Percentiles rank a stretch among this genome's conserved stretches.
Evolutionary conservation across 2,888 invertebrate species (phyloP).

Genomic region (Idaea biselata): DNA sequence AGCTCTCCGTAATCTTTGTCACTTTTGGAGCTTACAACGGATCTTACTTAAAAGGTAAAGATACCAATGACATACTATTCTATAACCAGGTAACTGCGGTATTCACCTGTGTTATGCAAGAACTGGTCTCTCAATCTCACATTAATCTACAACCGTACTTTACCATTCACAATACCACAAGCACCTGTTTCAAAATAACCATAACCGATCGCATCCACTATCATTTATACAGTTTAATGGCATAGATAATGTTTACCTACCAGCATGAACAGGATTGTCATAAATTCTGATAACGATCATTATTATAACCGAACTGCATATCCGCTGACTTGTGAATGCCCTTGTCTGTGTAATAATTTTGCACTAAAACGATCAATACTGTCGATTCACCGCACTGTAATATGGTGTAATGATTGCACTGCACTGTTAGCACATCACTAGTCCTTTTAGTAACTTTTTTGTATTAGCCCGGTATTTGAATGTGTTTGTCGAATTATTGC

Average conservation of each 20-base stretch:
- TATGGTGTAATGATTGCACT: conserved; percentile 37
- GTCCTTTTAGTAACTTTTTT: conserved; percentile 49
- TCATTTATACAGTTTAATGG: conserved; percentile 14
- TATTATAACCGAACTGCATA: conserved; percentile 39
- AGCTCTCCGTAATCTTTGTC: conserved; percentile 57
- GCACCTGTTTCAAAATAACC: conserved; percentile 47
- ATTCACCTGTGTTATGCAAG: conserved; percentile 51
- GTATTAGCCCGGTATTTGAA: conserved; percentile 27
- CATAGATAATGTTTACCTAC: conserved; percentile 23
- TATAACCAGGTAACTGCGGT: conserved; percentile 24
- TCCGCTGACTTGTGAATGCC: conserved; percentile 51
- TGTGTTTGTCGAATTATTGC: conserved; percentile 36
- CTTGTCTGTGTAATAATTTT: conserved; percentile 43
- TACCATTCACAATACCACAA: conserved; percentile 58
- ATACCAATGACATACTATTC: conserved; percentile 53
- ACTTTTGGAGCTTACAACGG: conserved; percentile 35
- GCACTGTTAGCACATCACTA: conserved; percentile 50
- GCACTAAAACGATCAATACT: conserved; percentile 33
- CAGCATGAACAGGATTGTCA: conserved; percentile 23
- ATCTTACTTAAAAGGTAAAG: conserved; percentile 40
- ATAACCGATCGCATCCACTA: conserved; percentile 11
- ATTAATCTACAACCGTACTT: conserved; percentile 21
- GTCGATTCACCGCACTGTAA: conserved; percentile 40
- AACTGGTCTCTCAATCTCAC: conserved; percentile 45
- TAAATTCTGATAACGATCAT: conserved; percentile 37